Base-by-base conservation (phyloP, 2,888 invertebrate genomes). In the Notodonta dromedarius region DNA sequence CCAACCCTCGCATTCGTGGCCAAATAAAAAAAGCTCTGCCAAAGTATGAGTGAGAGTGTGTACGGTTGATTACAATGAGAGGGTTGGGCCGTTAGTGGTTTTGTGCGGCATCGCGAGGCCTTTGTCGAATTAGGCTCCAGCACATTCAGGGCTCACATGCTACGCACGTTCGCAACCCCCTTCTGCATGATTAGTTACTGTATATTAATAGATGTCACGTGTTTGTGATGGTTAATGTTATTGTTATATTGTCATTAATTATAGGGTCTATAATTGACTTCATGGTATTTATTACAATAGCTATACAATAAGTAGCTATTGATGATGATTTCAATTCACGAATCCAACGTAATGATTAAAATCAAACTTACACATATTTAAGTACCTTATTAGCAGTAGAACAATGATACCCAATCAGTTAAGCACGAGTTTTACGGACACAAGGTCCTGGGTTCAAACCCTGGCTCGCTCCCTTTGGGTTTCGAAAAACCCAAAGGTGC, bases 161-260 rank as follows among this genome's bases (percentile, higher is more conserved):
- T 85, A 85, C 85, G 90, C 89, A 90, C 93, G 93, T 93, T 93
- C 93, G 93, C 93, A 92, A 91, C 93, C 93, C 91, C 87, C 86
- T 88, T 92, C 91, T 91, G 93, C 93, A 93, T 93, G 93, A 86
- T 88, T 89, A 89, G 90, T 86, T 84, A 84, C 73, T 87, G 83
- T 86, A 82, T 73, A 70, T 69, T 76, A 85, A 5, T 90, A 91
- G 86, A 88, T 91, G 91, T 93, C 85, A 87, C 82, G 89, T 91
- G 89, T 86, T 82, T 87, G 83, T 89, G 80, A 83, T 85, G 79
- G 78, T 85, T 81, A 74, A 79, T 80, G 79, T 85, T 81, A 78
- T 76, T 75, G 73, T 78, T 71, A 65, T 66, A 65, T 69, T 66
- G 65, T 57, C 59, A 59, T 61, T 65, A 32, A 55, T 77, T 75